phyloP scores from a whole-genome alignment of 2,113 vertebrate genomes.

The Formicarius rufipectus region DNA sequence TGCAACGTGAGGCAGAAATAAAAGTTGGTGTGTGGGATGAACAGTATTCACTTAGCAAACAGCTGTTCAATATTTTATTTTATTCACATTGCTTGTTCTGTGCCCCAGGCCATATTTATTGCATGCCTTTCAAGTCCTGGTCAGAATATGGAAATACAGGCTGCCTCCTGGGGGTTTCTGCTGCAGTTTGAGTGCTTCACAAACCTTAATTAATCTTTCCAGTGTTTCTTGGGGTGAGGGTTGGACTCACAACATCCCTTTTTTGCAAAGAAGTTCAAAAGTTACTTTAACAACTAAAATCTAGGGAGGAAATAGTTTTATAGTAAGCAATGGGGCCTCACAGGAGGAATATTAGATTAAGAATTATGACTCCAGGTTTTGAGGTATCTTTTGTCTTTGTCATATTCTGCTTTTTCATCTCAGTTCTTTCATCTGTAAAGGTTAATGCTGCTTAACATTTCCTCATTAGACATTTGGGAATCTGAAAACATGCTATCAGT shows the following conservation, averaged over 20 bases:
- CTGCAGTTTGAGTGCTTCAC: background rate
- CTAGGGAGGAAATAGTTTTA: background rate
- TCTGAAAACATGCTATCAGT: background rate
- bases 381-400: background rate
- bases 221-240: background rate
- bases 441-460: background rate
- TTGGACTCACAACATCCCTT: background rate
- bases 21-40: background rate
- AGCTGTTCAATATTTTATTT: conserved; percentile 53
- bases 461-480: background rate
- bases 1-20: background rate
- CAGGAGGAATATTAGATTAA: background rate
- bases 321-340: background rate
- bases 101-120: conserved; percentile 17
- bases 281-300: background rate
- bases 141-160: conserved; percentile 49
- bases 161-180: conserved; percentile 8
- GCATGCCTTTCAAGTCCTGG: conserved; percentile 8
- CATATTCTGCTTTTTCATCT: background rate
- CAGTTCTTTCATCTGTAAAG: background rate
- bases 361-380: background rate
- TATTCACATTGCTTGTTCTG: background rate
- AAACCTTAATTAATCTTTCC: conserved; percentile 33
- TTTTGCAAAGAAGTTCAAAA: background rate
- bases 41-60: conserved; percentile 28